A percentile compares a stretch with the other conserved stretches of the same genome.
phyloP scores from a whole-genome alignment of 2,888 invertebrate species.

The Ophioninae sp. region DNA sequence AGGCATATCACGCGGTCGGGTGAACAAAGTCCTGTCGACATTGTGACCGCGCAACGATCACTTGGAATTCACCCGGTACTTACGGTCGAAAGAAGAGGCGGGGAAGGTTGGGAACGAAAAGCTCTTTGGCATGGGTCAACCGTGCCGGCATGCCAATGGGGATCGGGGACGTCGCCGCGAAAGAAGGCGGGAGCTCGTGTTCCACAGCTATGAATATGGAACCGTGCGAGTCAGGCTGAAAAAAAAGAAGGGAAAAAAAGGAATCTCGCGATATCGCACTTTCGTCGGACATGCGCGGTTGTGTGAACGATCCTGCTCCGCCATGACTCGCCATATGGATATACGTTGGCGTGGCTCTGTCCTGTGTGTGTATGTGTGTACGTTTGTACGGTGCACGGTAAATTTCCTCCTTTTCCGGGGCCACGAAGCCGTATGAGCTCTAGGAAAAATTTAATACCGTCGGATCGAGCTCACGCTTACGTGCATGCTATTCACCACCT shows the following conservation, averaged over 20 bases:
- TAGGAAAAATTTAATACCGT: constrained; percentile 52
- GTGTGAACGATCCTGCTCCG: constrained; percentile 5
- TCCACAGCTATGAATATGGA: constrained; percentile 58
- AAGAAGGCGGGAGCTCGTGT: constrained; percentile 50
- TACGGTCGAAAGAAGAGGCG: constrained; percentile 13
- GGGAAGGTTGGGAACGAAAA: not conserved
- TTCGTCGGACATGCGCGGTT: constrained; percentile 37
- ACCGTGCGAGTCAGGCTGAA: constrained; percentile 15
- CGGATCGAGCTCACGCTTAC: constrained; percentile 39
- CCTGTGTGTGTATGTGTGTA: constrained; percentile 1
- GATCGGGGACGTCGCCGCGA: not conserved
- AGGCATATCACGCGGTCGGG: constrained; percentile 42
- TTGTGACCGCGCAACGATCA: constrained; percentile 46
- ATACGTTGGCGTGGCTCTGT: too few relatives aligned
- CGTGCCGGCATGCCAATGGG: constrained; percentile 17
- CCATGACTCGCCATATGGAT: not conserved
- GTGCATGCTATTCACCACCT: constrained; percentile 38
- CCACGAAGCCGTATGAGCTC: constrained; percentile 17
- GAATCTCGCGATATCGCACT: constrained; percentile 56
- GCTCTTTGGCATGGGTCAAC: constrained; percentile 15
- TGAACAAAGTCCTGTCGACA: constrained; percentile 46
- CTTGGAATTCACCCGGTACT: constrained; percentile 48
- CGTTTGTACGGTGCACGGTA: constrained; percentile 22
- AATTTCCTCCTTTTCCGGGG: constrained; percentile 34
- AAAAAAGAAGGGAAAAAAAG: constrained; percentile 14